Evolutionary conservation across 2,888 invertebrate genomes (phyloP).

Genomic region (Leucophora obtusa): DNA sequence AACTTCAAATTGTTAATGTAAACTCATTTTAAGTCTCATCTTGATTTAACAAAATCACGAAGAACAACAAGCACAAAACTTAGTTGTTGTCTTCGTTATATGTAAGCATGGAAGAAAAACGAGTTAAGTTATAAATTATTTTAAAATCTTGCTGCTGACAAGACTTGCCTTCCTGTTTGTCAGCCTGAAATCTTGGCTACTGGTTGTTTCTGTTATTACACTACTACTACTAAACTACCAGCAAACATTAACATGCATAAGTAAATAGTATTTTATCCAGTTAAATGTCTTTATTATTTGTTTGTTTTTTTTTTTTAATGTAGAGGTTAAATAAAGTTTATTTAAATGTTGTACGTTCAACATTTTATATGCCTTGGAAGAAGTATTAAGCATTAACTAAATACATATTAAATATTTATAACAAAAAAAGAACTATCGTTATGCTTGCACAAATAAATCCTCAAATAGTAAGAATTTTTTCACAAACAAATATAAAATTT

Average conservation of each 20-base stretch:
- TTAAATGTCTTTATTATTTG: constrained; percentile 16
- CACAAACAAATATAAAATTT: too few species aligned
- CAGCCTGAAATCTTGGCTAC: not conserved
- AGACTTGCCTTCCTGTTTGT: not conserved
- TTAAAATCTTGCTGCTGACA: constrained; percentile 20
- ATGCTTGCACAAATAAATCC: too few species aligned
- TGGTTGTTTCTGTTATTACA: not conserved
- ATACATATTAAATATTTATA: constrained; percentile 15
- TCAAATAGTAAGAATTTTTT: too few species aligned
- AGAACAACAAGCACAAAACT: constrained; percentile 1
- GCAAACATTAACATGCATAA: constrained; percentile 39
- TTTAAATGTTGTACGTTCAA: constrained; percentile 24
- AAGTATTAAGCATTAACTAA: not conserved
- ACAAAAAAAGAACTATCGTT: not conserved
- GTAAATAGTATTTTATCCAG: constrained; percentile 17
- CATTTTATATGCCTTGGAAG: not conserved
- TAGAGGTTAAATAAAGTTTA: constrained; percentile 33
- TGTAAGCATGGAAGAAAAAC: not conserved
- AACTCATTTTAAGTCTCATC: constrained; percentile 39
- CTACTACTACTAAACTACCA: not conserved
- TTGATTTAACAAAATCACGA: constrained; percentile 29
- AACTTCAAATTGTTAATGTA: constrained; percentile 35
- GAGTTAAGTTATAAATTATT: constrained; percentile 18
- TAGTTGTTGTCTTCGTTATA: not conserved
- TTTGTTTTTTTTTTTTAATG: constrained; percentile 30